These are phyloP conservation scores for Platyscapa corneri DNA, from an alignment of 1,140 invertebrate species.

Conservation along the genomic window DNA sequence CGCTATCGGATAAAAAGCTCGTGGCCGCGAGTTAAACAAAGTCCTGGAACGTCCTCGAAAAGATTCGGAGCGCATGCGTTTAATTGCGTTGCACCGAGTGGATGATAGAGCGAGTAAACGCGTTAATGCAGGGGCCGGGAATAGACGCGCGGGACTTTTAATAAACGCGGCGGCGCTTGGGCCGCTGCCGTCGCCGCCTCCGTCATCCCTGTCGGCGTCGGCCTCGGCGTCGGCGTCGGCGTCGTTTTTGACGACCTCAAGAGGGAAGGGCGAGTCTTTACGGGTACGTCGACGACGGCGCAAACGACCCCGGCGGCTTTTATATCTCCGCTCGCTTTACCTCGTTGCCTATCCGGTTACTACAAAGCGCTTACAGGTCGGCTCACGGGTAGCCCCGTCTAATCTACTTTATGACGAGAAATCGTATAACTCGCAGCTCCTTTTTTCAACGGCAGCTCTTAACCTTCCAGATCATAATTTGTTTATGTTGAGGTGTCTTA, in stretches of 20 bases:
- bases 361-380: slow-evolving; percentile 42
- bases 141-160: slow-evolving; percentile 29
- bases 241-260: slow-evolving; percentile 22
- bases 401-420: slow-evolving; percentile 52
- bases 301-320: slow-evolving; percentile 39
- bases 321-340: slow-evolving; percentile 34
- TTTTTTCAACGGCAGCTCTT: not conserved
- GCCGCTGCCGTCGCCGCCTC: not conserved
- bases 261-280: slow-evolving; percentile 33
- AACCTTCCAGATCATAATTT: not conserved
- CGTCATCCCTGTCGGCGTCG: not conserved
- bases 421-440: slow-evolving; percentile 24
- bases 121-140: slow-evolving; percentile 2
- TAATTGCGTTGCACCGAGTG: not conserved
- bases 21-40: not conserved
- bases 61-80: not conserved
- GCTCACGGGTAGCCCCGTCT: not conserved
- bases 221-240: not conserved
- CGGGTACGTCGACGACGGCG: slow-evolving; percentile 26
- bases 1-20: not conserved
- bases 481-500: not conserved
- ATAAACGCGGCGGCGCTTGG: slow-evolving; percentile 17
- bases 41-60: not conserved
- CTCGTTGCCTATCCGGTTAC: slow-evolving; percentile 38
- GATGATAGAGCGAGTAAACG: slow-evolving; percentile 30